These are phyloP conservation scores for Sanderia malayensis DNA, from an alignment of 30 jellyfish, hydroid and myxozoan species.

Conservation along the genomic window DNA sequence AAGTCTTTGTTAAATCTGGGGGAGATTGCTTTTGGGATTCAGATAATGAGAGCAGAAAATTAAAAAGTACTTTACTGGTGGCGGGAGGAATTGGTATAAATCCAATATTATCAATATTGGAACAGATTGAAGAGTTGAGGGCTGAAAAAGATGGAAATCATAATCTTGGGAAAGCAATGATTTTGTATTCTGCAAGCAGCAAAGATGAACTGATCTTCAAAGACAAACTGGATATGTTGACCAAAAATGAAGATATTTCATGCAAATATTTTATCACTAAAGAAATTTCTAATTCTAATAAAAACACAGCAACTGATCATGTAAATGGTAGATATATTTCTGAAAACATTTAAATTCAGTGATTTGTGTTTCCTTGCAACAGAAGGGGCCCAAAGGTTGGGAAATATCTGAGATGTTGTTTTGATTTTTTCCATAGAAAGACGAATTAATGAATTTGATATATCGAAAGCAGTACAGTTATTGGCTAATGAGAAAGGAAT, in stretches of 20 bases:
- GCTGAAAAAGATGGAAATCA: not conserved
- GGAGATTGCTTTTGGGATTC: slow-evolving; percentile 69
- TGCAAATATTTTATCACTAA: slow-evolving; percentile 14
- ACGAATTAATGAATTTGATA: slow-evolving; percentile 21
- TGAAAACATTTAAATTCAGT: too few species aligned
- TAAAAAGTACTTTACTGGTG: slow-evolving; percentile 44
- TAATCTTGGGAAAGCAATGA: not conserved
- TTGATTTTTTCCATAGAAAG: slow-evolving; percentile 2
- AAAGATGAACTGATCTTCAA: slow-evolving; percentile 75
- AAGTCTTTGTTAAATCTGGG: slow-evolving; percentile 67
- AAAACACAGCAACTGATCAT: too few species aligned
- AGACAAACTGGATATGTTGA: not conserved
- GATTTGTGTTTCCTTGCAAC: too few species aligned
- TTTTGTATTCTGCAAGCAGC: slow-evolving; percentile 66
- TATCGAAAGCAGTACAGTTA: slow-evolving; percentile 11
- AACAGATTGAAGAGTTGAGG: slow-evolving; percentile 26
- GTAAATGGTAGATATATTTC: too few species aligned
- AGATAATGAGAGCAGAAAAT: not conserved
- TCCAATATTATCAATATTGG: slow-evolving; percentile 73
- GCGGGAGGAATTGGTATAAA: slow-evolving; percentile 97
- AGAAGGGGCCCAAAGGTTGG: too few species aligned
- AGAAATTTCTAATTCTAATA: too few species aligned
- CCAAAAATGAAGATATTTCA: not conserved
- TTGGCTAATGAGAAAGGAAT: slow-evolving; percentile 15
- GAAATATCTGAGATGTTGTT: too few species aligned